Conservation (phyloP, 2,797 vertebrate genomes). For the Lindbergichthys nudifrons region DNA sequence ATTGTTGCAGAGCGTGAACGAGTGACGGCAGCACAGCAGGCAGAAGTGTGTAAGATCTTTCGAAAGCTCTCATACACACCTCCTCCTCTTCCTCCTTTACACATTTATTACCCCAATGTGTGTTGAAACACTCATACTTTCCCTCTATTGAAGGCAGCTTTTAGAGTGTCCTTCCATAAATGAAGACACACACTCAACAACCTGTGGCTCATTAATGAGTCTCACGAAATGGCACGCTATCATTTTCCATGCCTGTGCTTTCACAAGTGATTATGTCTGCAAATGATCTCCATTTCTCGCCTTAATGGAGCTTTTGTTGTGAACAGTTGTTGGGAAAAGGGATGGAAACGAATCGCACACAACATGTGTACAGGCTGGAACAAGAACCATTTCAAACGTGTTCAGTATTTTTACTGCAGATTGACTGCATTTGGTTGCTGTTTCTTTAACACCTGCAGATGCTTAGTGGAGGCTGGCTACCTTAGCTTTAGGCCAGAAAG, state of each 20-base stretch:
- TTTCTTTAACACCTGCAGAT: neutral
- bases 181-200: constrained; percentile 6
- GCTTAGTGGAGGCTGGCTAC: neutral
- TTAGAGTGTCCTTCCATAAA: constrained; percentile 34
- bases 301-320: neutral
- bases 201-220: neutral
- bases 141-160: constrained; percentile 21
- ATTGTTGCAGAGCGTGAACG: constrained; percentile 54
- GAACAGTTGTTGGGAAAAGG: neutral
- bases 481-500: neutral
- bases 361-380: neutral
- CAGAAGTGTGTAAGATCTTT: constrained; percentile 53
- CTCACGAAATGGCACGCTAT: constrained; percentile 1
- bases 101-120: neutral
- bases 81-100: constrained; percentile 6
- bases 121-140: constrained; percentile 27
- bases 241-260: neutral
- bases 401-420: constrained; percentile 14
- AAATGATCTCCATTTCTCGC: constrained; percentile 2
- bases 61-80: constrained; percentile 38
- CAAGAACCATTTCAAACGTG: neutral
- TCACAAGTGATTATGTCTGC: neutral
- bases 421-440: neutral
- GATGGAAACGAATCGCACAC: neutral
- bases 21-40: constrained; percentile 51